Conservation (phyloP, 1,140 invertebrate genomes). For the Luehdorfia chinensis region DNA sequence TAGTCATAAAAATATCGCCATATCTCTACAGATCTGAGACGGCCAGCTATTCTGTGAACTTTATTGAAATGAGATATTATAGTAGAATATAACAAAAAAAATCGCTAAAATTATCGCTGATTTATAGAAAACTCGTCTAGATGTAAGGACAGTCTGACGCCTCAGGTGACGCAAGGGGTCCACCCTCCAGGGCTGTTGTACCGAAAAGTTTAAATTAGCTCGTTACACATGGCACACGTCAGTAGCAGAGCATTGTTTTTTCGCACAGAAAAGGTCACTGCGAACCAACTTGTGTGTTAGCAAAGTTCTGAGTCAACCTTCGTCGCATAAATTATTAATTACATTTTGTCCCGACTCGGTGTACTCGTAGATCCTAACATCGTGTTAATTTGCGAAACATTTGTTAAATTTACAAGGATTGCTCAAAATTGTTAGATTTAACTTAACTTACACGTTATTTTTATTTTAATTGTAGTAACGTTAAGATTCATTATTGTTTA, state of each 20-base stretch:
- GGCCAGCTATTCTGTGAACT: no score
- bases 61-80: no score
- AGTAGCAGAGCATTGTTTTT: conserved; percentile 68
- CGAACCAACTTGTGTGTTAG: conserved; percentile 54
- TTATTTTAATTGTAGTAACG: no score
- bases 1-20: no score
- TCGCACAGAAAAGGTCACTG: conserved; percentile 62
- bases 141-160: conserved; percentile 40
- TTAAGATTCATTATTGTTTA: no score
- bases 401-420: conserved; percentile 23
- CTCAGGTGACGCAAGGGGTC: conserved; percentile 58
- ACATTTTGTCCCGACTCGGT: conserved; percentile 40
- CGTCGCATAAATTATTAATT: conserved; percentile 60
- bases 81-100: no score
- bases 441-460: no score
- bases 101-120: conserved; percentile 34
- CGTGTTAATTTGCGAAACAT: conserved; percentile 33
- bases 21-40: no score
- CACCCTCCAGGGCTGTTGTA: conserved; percentile 52
- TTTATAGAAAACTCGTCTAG: conserved; percentile 58
- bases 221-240: conserved; percentile 60
- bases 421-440: no score
- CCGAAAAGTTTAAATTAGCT: conserved; percentile 75
- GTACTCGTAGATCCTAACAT: conserved; percentile 31
- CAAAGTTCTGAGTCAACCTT: conserved; percentile 43